These are phyloP conservation scores for Drosophila repletoides DNA, from an alignment of 1,140 invertebrate genomes.

Conservation along the genomic window DNA sequence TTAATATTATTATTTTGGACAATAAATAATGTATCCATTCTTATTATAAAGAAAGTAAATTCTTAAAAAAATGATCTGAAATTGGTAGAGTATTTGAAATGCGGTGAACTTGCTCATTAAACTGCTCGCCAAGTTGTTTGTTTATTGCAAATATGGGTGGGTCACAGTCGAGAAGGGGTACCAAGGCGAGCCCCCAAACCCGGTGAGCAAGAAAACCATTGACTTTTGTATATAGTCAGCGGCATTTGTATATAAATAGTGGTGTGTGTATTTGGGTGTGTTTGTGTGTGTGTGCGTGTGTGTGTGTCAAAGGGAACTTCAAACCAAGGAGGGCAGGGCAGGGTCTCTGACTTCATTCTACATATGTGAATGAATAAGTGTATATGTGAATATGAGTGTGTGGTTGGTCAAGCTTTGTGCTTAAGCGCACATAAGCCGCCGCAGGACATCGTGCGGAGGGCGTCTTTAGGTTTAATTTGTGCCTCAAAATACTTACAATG, in stretches of 20 bases:
- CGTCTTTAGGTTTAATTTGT: constrained; percentile 67
- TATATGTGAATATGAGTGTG: constrained; percentile 31
- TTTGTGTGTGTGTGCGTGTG: constrained; percentile 17
- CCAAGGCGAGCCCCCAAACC: constrained; percentile 38
- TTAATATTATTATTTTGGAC: no score
- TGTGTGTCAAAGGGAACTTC: constrained; percentile 60
- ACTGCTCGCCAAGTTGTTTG: constrained; percentile 12
- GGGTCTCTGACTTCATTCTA: constrained; percentile 5
- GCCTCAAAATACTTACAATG: constrained; percentile 38
- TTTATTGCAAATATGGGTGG: constrained; percentile 46
- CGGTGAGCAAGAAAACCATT: constrained; percentile 62
- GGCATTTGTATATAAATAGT: constrained; percentile 78
- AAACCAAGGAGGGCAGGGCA: constrained; percentile 13
- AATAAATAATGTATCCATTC: no score
- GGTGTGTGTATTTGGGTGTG: constrained; percentile 19
- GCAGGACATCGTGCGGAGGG: constrained; percentile 57
- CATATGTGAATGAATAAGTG: neutral
- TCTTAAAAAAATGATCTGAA: no score
- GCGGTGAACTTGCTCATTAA: neutral
- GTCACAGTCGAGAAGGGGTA: neutral
- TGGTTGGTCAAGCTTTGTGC: constrained; percentile 68
- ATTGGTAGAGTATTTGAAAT: neutral
- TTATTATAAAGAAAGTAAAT: no score
- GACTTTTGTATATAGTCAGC: constrained; percentile 78
- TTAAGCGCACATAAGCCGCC: constrained; percentile 78